Evolutionary conservation across 2,797 vertebrate species (phyloP).

Genomic region (Sphenodon punctatus): DNA sequence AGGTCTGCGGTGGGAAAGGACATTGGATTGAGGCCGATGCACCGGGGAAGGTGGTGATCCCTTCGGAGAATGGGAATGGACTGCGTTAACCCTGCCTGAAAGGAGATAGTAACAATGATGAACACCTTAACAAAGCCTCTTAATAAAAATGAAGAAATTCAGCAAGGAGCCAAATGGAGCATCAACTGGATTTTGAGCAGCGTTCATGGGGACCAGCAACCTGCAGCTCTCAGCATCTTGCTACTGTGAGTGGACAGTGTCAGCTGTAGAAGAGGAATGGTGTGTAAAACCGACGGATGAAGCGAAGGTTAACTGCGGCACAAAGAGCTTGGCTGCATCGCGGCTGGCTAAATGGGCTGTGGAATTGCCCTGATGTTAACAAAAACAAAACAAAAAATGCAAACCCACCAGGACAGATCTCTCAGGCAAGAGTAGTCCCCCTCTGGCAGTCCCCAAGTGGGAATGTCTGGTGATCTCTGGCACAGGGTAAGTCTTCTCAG

Average conservation of each 20-base stretch:
- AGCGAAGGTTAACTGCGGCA: neutral
- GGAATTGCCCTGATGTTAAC: neutral
- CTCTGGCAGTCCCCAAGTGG: neutral
- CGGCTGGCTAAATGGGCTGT: neutral
- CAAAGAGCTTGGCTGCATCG: neutral
- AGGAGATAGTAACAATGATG: neutral
- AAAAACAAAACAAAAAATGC: no score
- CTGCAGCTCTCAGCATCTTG: no score
- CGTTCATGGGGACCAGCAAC: no score
- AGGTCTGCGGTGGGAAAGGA: constrained; percentile 95
- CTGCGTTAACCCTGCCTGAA: constrained; percentile 87
- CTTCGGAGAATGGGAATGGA: constrained; percentile 93
- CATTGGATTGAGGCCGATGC: constrained; percentile 92
- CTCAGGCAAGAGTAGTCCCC: no score
- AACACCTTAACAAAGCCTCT: neutral
- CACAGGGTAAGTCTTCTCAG: neutral
- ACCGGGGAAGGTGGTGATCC: constrained; percentile 93
- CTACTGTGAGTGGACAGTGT: no score
- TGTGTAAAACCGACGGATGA: no score
- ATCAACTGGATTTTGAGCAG: no score
- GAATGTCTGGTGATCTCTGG: neutral
- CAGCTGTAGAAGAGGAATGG: no score
- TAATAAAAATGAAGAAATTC: neutral
- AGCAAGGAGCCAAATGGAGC: no score
- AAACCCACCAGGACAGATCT: no score